Percentiles rank a stretch among this genome's conserved stretches.
Evolutionary conservation across 2,113 vertebrate genomes (phyloP).

Genomic region (Vulpes vulpes): DNA sequence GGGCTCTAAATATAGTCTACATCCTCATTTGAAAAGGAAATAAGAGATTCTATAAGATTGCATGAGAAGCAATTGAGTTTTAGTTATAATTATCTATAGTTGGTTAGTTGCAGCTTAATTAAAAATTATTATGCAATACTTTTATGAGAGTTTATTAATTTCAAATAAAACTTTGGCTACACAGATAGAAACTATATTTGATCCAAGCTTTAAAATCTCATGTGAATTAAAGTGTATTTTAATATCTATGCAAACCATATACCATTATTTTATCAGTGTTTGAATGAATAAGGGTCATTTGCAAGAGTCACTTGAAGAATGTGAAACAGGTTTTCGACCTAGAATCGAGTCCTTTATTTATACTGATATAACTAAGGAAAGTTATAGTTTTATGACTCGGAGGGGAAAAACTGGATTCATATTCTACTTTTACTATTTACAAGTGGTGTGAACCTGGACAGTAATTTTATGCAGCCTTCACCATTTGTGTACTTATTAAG

Average conservation of each 20-base stretch:
- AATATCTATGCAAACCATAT: constrained; percentile 18
- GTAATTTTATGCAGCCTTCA: neutral
- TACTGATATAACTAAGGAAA: constrained; percentile 9
- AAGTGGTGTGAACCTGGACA: neutral
- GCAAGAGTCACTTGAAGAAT: constrained; percentile 41
- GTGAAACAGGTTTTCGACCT: constrained; percentile 61
- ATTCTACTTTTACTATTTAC: neutral
- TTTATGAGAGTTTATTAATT: constrained; percentile 33
- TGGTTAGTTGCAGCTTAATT: constrained; percentile 8
- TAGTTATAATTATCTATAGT: neutral
- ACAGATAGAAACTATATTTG: constrained; percentile 50
- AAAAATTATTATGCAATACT: constrained; percentile 45
- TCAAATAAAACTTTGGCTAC: constrained; percentile 36
- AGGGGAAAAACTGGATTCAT: neutral
- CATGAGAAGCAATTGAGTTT: neutral
- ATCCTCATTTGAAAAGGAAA: constrained; percentile 35
- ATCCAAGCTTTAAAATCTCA: constrained; percentile 50
- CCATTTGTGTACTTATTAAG: neutral
- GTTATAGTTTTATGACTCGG: neutral
- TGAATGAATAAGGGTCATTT: constrained; percentile 67
- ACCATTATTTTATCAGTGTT: constrained; percentile 67
- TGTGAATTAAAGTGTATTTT: constrained; percentile 63
- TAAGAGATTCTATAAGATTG: neutral
- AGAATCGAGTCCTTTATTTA: neutral
- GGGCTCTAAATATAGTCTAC: neutral